Conservation (phyloP, 2,888 invertebrate genomes). For the Euzetes globulus region DNA sequence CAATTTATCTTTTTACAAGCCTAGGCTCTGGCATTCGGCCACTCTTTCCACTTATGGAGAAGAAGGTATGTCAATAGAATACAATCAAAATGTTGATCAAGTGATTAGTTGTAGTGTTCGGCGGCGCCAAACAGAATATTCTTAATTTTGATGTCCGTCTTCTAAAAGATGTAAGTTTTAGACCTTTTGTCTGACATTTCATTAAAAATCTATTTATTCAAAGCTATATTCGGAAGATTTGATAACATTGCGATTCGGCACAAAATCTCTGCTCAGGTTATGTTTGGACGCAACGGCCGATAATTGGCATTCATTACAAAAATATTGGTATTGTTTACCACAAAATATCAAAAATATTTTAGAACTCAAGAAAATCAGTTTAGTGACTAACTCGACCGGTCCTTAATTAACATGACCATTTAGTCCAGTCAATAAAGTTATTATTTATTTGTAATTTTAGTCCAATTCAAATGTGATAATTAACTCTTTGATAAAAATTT, state of each 20-base stretch:
- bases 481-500: background rate
- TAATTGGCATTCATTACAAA: background rate
- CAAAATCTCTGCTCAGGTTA: constrained; percentile 31
- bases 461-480: no score
- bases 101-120: constrained; percentile 46
- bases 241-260: constrained; percentile 19
- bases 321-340: constrained; percentile 17
- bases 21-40: constrained; percentile 48
- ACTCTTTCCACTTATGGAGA: constrained; percentile 41
- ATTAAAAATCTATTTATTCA: background rate
- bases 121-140: constrained; percentile 47
- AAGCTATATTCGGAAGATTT: constrained; percentile 28
- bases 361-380: background rate
- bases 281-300: background rate
- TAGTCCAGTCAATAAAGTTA: no score
- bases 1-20: constrained; percentile 42
- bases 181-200: background rate
- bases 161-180: constrained; percentile 11
- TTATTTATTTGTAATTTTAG: no score
- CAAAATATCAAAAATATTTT: constrained; percentile 20
- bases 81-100: background rate
- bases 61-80: constrained; percentile 13
- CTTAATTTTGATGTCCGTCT: background rate
- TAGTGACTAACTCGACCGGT: background rate
- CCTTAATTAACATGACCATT: background rate